These are phyloP conservation scores for Ia io DNA, from an alignment of 2,113 vertebrate genomes.

Conservation along the genomic window DNA sequence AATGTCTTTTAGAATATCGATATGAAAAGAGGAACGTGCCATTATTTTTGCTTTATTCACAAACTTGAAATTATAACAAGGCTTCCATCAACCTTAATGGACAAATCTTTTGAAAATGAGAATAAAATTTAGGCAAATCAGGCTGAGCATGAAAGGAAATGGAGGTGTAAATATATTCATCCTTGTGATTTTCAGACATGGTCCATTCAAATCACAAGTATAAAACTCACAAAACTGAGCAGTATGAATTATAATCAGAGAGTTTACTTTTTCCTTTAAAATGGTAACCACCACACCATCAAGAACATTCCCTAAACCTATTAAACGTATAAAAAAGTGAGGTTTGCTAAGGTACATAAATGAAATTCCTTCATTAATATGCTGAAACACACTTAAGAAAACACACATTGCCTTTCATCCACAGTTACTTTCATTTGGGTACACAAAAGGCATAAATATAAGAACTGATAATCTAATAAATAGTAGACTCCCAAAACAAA, in stretches of 20 bases:
- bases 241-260: slow-evolving; percentile 54
- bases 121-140: neutral
- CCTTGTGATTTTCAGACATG: slow-evolving; percentile 52
- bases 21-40: neutral
- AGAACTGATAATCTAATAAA: slow-evolving; percentile 15
- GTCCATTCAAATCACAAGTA: slow-evolving; percentile 65
- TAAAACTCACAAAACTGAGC: slow-evolving; percentile 35
- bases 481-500: neutral
- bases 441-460: neutral
- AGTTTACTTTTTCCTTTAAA: slow-evolving; percentile 36
- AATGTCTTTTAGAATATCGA: neutral
- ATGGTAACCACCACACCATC: neutral
- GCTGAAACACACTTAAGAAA: slow-evolving; percentile 25
- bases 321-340: slow-evolving; percentile 14
- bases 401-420: neutral
- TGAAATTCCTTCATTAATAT: slow-evolving; percentile 35
- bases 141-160: neutral
- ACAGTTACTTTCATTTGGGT: neutral
- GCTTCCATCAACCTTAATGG: neutral
- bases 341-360: slow-evolving; percentile 4
- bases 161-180: slow-evolving; percentile 9
- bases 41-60: slow-evolving; percentile 48
- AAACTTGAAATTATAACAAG: slow-evolving; percentile 21
- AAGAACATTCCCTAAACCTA: slow-evolving; percentile 26
- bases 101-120: slow-evolving; percentile 17